Percentiles rank a stretch among this genome's conserved stretches.
Conservation (phyloP, 2,888 invertebrate species). For the Drosophila emarginata region DNA sequence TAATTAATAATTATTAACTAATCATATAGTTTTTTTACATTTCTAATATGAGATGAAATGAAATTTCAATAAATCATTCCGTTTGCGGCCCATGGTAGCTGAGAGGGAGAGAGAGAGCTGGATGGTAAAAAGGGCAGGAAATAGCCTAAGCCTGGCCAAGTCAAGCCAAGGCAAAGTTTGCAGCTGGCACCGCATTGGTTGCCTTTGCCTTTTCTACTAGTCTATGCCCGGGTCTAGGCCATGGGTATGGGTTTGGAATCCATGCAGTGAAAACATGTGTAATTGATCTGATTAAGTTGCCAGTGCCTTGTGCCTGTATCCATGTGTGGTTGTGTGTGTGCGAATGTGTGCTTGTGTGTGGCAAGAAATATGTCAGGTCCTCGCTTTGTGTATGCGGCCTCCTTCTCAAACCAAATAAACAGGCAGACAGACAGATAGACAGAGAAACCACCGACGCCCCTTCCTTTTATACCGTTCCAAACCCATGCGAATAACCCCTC, state of each 20-base stretch:
- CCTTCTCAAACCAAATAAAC: slow-evolving; percentile 25
- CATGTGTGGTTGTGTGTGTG: slow-evolving; percentile 23
- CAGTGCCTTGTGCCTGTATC: slow-evolving; percentile 40
- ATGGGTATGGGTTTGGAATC: slow-evolving; percentile 44
- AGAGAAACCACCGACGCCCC: slow-evolving; percentile 24
- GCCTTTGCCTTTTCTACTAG: slow-evolving; percentile 16
- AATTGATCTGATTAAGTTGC: slow-evolving; percentile 77
- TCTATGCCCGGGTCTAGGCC: slow-evolving; percentile 19
- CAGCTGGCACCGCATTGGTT: slow-evolving; percentile 37
- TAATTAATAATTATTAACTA: too few relatives aligned
- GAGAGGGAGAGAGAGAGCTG: neutral
- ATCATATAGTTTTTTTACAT: too few relatives aligned
- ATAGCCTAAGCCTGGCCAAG: slow-evolving; percentile 11
- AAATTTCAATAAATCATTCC: neutral
- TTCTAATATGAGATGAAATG: neutral
- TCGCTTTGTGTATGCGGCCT: slow-evolving; percentile 38
- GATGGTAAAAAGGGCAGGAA: neutral
- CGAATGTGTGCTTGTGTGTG: slow-evolving; percentile 22
- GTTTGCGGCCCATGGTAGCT: neutral
- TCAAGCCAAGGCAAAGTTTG: slow-evolving; percentile 39
- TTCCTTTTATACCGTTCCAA: neutral
- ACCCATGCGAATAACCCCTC: neutral
- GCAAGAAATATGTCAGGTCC: slow-evolving; percentile 53
- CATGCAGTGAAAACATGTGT: slow-evolving; percentile 71
- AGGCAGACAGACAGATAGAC: slow-evolving; percentile 33